These are phyloP conservation scores for Hermatobates lingyangjiaoensis DNA, from an alignment of 1,140 invertebrate genomes.

Conservation along the genomic window DNA sequence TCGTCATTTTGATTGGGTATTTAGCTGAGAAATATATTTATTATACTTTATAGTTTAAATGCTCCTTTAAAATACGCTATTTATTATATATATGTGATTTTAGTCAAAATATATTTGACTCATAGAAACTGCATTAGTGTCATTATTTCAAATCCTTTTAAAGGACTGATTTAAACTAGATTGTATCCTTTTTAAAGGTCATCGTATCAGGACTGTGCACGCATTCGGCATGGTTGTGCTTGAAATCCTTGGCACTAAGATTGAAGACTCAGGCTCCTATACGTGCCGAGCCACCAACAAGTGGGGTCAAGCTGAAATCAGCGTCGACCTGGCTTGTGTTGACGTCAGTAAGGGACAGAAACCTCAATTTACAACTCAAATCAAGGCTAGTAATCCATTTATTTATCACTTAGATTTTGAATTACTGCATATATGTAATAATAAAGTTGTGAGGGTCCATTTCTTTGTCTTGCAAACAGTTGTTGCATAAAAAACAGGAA, in stretches of 20 bases:
- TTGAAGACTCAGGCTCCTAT: conserved; percentile 70
- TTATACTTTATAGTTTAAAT: background rate
- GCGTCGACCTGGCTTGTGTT: conserved; percentile 60
- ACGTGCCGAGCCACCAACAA: conserved; percentile 74
- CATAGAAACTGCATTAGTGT: too few relatives aligned
- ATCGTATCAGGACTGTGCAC: conserved; percentile 74
- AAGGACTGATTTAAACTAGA: background rate
- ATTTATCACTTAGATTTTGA: too few relatives aligned
- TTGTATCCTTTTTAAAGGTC: conserved; percentile 23
- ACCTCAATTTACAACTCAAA: conserved; percentile 72
- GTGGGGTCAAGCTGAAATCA: conserved; percentile 72
- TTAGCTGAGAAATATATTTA: too few relatives aligned
- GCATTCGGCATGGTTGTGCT: conserved; percentile 90
- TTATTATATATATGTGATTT: background rate
- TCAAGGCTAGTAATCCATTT: conserved; percentile 28
- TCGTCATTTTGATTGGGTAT: too few relatives aligned
- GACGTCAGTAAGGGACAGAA: conserved; percentile 68
- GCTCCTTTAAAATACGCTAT: background rate
- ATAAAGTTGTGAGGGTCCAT: too few relatives aligned
- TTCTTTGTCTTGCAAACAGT: too few relatives aligned
- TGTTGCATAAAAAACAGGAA: too few relatives aligned
- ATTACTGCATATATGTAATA: too few relatives aligned
- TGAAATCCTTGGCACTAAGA: conserved; percentile 76
- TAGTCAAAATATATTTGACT: background rate
- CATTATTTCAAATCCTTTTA: too few relatives aligned